Evolutionary conservation across 1,140 invertebrate species (phyloP).

Genomic region (Ladona fulva): DNA sequence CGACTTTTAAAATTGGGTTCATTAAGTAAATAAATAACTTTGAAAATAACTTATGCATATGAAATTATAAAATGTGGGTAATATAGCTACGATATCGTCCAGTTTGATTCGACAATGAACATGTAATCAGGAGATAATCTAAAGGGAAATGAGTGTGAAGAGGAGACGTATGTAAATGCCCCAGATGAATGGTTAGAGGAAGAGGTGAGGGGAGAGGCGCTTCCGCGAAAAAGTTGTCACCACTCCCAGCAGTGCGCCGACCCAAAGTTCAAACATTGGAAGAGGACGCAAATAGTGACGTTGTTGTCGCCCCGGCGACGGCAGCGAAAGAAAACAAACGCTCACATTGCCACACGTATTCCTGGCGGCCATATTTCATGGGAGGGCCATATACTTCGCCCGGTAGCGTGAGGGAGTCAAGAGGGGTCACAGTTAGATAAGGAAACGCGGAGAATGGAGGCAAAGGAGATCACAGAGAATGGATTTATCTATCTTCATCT

Average conservation of each 20-base stretch:
- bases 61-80: too few species aligned
- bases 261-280: neutral
- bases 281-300: neutral
- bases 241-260: neutral
- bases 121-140: too few species aligned
- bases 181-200: too few species aligned
- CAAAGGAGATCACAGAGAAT: neutral
- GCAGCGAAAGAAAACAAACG: neutral
- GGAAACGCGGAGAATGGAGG: neutral
- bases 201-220: neutral
- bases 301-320: neutral
- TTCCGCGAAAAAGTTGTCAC: neutral
- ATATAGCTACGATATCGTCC: too few species aligned
- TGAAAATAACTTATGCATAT: too few species aligned
- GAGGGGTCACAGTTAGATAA: neutral
- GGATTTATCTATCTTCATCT: neutral
- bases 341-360: neutral
- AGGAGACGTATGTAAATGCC: too few species aligned
- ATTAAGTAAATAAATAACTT: too few species aligned
- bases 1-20: too few species aligned
- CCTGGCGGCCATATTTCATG: neutral
- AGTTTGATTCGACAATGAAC: too few species aligned
- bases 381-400: neutral
- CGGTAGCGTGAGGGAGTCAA: neutral
- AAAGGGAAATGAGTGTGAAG: too few species aligned